Evolutionary conservation across 2,888 invertebrate species (phyloP).

Genomic region (Zonitis immaculata): DNA sequence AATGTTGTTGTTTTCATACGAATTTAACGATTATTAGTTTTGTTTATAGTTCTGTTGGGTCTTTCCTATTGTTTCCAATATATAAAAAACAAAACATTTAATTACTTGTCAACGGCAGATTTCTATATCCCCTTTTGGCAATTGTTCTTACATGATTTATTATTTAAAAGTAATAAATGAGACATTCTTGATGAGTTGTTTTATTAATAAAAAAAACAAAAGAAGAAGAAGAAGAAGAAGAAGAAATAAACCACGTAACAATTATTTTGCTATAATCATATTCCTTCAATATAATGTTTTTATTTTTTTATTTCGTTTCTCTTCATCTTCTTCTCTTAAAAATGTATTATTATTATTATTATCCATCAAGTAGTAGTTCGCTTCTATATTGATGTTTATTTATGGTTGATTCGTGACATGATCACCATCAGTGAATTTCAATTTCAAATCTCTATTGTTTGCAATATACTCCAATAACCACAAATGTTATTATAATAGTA

Average conservation of each 20-base stretch:
- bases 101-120: slow-evolving; percentile 43
- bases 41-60: slow-evolving; percentile 28
- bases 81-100: slow-evolving; percentile 41
- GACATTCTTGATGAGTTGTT: background rate
- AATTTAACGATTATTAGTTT: slow-evolving; percentile 33
- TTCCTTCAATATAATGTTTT: too few species aligned
- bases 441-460: slow-evolving; percentile 1
- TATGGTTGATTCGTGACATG: background rate
- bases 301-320: too few species aligned
- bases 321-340: background rate
- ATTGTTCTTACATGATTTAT: background rate
- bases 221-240: too few species aligned
- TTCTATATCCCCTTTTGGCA: slow-evolving; percentile 26
- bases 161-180: background rate
- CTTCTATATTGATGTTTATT: background rate
- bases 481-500: slow-evolving; percentile 1
- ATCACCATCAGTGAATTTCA: background rate
- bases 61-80: slow-evolving; percentile 33
- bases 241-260: too few species aligned
- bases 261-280: too few species aligned
- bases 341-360: too few species aligned
- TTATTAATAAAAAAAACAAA: too few species aligned
- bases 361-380: background rate
- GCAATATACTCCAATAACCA: background rate
- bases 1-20: background rate